Evolutionary conservation across 2,888 invertebrate species (phyloP).

Genomic region (Leptinotarsa tumamoca): DNA sequence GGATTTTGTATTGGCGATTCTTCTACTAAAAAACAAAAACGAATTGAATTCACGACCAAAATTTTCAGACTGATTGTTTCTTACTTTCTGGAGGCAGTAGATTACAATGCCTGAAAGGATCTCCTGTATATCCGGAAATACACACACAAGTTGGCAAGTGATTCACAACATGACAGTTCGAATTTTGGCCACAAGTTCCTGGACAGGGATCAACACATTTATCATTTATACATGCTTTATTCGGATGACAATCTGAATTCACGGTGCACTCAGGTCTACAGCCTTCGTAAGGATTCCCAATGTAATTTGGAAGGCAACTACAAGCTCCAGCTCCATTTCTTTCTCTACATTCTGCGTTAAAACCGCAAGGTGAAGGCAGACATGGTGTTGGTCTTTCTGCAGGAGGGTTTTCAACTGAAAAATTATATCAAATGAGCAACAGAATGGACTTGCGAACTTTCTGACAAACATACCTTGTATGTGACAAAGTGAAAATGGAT

Average conservation of each 20-base stretch:
- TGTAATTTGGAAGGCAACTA: conserved; percentile 78
- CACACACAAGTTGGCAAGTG: conserved; percentile 84
- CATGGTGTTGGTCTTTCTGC: conserved; percentile 71
- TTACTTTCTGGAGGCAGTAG: conserved; percentile 55
- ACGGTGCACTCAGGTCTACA: conserved; percentile 87
- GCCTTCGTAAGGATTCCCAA: conserved; percentile 81
- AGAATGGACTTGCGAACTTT: not conserved
- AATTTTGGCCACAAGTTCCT: conserved; percentile 82
- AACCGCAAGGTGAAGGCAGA: conserved; percentile 81
- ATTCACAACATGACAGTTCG: conserved; percentile 81
- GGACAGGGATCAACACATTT: conserved; percentile 85
- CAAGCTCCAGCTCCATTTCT: conserved; percentile 75
- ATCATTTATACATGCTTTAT: conserved; percentile 77
- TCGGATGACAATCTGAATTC: conserved; percentile 78
- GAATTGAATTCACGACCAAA: not conserved
- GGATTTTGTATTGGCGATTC: conserved; percentile 67
- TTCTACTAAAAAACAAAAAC: conserved; percentile 41
- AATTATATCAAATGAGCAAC: not conserved
- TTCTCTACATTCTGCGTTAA: conserved; percentile 76
- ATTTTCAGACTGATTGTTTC: not conserved
- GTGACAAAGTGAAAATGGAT: conserved; percentile 76
- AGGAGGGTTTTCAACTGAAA: conserved; percentile 52
- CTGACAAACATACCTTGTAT: conserved; percentile 40
- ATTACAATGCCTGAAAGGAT: conserved; percentile 70
- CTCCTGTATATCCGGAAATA: conserved; percentile 78